Conservation (phyloP, 2,888 invertebrate species). For the Ochropacha duplaris region DNA sequence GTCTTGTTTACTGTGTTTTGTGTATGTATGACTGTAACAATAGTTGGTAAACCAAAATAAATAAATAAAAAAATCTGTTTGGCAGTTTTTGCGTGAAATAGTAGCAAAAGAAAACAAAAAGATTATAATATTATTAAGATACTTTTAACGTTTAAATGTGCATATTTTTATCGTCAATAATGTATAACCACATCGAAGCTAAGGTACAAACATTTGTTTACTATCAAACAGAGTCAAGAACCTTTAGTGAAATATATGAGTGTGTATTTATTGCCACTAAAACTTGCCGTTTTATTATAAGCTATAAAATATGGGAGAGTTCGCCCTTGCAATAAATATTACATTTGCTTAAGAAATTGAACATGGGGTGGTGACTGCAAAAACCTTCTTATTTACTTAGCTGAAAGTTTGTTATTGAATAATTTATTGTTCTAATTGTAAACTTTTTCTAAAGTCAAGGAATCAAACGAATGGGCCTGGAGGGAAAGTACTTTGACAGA, state of each 20-base stretch:
- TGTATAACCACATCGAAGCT: too few relatives aligned
- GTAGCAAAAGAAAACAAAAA: too few relatives aligned
- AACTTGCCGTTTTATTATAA: background rate
- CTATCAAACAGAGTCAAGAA: background rate
- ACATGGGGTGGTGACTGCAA: background rate
- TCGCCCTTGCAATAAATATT: background rate
- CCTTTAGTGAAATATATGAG: background rate
- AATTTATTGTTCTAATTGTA: background rate
- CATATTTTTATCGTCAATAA: too few relatives aligned
- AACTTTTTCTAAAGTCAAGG: background rate
- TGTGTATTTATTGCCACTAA: background rate
- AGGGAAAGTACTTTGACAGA: too few relatives aligned
- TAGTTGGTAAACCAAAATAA: too few relatives aligned
- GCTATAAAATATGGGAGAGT: background rate
- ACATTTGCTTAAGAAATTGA: background rate
- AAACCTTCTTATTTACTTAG: background rate
- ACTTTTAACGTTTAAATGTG: too few relatives aligned
- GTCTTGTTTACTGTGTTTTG: too few relatives aligned
- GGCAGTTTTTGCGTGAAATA: too few relatives aligned
- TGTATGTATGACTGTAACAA: too few relatives aligned
- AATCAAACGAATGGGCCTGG: too few relatives aligned
- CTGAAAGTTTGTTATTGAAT: background rate
- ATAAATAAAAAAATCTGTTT: too few relatives aligned
- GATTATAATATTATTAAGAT: too few relatives aligned
- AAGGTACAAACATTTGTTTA: background rate